These are phyloP conservation scores for Meghimatium bilineatum DNA, from an alignment of 2,888 invertebrate genomes.

Conservation along the genomic window DNA sequence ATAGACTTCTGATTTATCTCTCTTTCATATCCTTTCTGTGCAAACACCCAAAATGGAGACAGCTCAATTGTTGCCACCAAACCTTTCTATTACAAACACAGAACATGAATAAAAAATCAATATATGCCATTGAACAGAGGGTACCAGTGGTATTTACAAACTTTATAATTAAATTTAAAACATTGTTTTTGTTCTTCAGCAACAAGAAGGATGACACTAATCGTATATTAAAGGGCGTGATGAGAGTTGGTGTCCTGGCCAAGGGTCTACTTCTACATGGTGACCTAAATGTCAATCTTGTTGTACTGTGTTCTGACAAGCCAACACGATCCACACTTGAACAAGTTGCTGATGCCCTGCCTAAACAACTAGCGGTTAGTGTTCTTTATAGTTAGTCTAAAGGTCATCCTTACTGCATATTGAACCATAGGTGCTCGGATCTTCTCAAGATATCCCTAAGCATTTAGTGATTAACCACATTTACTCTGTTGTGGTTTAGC, in stretches of 20 bases:
- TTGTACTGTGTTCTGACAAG: slow-evolving; percentile 95
- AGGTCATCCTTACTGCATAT: no score
- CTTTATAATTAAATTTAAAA: not conserved
- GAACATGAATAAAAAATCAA: no score
- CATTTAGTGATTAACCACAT: no score
- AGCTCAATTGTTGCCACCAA: no score
- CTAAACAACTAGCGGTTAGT: slow-evolving; percentile 82
- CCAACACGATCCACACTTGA: slow-evolving; percentile 91
- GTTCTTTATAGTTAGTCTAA: not conserved
- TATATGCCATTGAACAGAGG: no score
- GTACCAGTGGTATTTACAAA: not conserved
- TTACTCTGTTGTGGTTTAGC: no score
- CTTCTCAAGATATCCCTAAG: no score
- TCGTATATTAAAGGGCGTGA: slow-evolving; percentile 93
- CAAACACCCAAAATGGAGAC: no score
- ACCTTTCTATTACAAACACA: no score
- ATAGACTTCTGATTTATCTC: no score
- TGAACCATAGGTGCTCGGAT: no score
- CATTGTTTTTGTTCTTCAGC: not conserved
- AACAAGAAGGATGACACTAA: slow-evolving; percentile 54
- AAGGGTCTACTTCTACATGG: slow-evolving; percentile 92
- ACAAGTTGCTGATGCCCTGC: slow-evolving; percentile 90
- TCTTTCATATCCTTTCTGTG: no score
- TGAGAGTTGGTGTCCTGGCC: slow-evolving; percentile 94
- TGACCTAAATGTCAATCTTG: slow-evolving; percentile 92